These are phyloP conservation scores for Scaptomyza caliginosa DNA, from an alignment of 2,888 invertebrate genomes.

Conservation along the genomic window DNA sequence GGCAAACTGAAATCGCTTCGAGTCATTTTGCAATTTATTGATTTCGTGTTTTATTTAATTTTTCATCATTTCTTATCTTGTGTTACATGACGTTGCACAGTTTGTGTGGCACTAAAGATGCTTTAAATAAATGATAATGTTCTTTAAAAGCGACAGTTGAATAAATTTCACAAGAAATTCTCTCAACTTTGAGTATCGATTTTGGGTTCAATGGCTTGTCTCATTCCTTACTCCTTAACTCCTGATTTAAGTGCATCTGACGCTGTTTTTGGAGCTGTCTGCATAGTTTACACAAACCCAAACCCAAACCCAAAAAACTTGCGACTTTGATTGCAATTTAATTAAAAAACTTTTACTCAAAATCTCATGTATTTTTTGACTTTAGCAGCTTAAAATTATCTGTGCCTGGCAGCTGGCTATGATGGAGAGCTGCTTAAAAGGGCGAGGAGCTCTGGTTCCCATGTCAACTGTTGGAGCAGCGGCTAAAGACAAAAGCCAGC, in stretches of 20 bases:
- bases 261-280: constrained; percentile 33
- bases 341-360: constrained; percentile 45
- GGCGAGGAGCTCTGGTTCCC: constrained; percentile 3
- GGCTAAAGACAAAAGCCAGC: neutral
- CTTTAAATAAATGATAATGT: constrained; percentile 60
- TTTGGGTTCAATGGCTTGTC: constrained; percentile 55
- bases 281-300: constrained; percentile 35
- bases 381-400: constrained; percentile 26
- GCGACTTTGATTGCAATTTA: constrained; percentile 52
- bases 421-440: too few relatives aligned
- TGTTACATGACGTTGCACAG: constrained; percentile 24
- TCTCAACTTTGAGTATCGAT: constrained; percentile 36
- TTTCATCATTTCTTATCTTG: constrained; percentile 51
- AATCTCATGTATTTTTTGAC: constrained; percentile 24
- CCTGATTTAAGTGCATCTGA: constrained; percentile 53
- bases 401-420: neutral
- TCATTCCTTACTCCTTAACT: neutral
- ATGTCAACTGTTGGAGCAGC: constrained; percentile 17
- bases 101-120: constrained; percentile 8
- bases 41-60: constrained; percentile 69
- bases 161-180: constrained; percentile 46
- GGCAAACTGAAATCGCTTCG: constrained; percentile 1
- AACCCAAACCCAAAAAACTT: constrained; percentile 12
- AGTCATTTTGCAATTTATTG: constrained; percentile 68
- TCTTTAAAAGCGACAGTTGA: constrained; percentile 42